Evolutionary conservation across 2,888 invertebrate genomes (phyloP).

Genomic region (Nematopogon swammerdamellus): DNA sequence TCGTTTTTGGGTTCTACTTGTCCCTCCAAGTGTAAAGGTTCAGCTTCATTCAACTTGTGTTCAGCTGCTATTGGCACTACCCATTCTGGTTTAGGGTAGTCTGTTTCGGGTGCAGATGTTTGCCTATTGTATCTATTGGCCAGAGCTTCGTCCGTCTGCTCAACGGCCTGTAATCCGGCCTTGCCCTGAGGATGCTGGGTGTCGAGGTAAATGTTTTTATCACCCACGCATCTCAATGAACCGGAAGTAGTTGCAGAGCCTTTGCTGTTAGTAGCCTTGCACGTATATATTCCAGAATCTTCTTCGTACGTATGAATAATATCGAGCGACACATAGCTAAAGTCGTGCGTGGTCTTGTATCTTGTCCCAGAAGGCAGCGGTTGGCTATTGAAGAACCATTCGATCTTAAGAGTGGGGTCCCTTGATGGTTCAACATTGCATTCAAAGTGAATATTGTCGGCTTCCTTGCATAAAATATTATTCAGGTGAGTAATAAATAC

Average conservation of each 20-base stretch:
- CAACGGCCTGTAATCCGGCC: conserved; percentile 84
- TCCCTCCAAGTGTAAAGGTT: conserved; percentile 88
- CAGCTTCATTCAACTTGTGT: conserved; percentile 76
- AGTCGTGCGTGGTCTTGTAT: conserved; percentile 91
- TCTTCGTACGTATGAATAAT: conserved; percentile 84
- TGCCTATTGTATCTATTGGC: conserved; percentile 69
- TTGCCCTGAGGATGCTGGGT: conserved; percentile 95
- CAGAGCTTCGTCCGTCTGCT: conserved; percentile 83
- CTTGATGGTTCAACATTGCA: conserved; percentile 90
- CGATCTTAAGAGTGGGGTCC: conserved; percentile 86
- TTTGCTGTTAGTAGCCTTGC: conserved; percentile 84
- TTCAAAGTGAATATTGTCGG: conserved; percentile 86
- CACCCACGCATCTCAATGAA: conserved; percentile 79
- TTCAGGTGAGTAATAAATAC: conserved; percentile 89
- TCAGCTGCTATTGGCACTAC: conserved; percentile 77
- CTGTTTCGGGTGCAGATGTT: conserved; percentile 67
- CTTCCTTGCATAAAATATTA: conserved; percentile 85
- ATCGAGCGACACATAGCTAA: conserved; percentile 92
- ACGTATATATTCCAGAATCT: conserved; percentile 90
- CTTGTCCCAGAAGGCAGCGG: conserved; percentile 85
- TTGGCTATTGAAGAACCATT: conserved; percentile 94
- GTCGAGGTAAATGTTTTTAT: conserved; percentile 76
- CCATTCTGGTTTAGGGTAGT: conserved; percentile 85
- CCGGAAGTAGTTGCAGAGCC: conserved; percentile 90
- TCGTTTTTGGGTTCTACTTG: conserved; percentile 93